Conservation (phyloP, 2,113 vertebrate species). For the Entomyzon cyanotis region DNA sequence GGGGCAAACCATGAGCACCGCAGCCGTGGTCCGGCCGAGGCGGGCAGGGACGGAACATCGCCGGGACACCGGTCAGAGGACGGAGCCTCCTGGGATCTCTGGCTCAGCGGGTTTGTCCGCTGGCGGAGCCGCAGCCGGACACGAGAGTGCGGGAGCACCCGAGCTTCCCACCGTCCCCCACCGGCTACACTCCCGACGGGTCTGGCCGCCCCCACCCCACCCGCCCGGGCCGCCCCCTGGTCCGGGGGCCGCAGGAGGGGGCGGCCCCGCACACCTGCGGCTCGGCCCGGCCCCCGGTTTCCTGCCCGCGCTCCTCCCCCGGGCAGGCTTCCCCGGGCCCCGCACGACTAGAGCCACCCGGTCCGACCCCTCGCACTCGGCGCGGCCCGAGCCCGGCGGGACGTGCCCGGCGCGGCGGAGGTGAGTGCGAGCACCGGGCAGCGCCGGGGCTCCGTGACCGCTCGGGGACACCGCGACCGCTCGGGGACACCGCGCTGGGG, state of each 20-base stretch:
- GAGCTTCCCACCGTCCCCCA: neutral
- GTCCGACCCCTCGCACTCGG: neutral
- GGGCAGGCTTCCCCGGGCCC: neutral
- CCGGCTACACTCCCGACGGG: neutral
- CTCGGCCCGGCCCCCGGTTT: neutral
- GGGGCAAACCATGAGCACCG: neutral
- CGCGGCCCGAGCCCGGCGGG: neutral
- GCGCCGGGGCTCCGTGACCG: neutral
- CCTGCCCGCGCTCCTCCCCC: conserved; percentile 25
- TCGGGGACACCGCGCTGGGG: neutral
- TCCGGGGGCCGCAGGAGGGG: neutral
- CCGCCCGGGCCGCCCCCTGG: neutral
- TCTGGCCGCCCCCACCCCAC: neutral
- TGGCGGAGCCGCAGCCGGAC: neutral
- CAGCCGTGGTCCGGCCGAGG: neutral
- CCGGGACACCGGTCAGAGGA: neutral
- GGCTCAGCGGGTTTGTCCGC: neutral
- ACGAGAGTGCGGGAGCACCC: neutral
- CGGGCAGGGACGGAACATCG: neutral
- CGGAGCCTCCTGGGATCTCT: neutral
- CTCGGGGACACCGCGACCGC: neutral
- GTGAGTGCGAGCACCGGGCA: neutral
- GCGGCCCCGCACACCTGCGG: neutral
- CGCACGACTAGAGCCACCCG: neutral
- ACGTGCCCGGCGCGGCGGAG: neutral